Evolutionary conservation across 1,140 invertebrate genomes (phyloP), one percentile per base, ranked within the genome.

Genomic region (Liolophura sinensis): DNA sequence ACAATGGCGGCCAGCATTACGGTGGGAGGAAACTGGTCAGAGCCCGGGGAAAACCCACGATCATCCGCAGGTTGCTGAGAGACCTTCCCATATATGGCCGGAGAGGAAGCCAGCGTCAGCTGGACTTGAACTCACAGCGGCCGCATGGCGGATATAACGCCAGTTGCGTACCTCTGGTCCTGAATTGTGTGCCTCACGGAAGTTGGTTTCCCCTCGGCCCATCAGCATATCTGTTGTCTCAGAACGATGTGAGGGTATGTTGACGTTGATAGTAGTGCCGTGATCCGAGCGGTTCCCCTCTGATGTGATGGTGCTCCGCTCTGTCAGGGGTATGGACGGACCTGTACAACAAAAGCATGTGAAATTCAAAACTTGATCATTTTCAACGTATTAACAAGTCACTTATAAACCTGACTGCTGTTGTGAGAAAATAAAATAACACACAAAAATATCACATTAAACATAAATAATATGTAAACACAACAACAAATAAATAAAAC

Each of bases 211-310:
- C 60, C 18, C n/a, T 52, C 0, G 22, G 25, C 24, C n/a, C 20
- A 27, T 59, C 60, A 3, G n/a, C 60, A 46, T 65, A 24, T 31
- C 47, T 22, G 47, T 31, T 61, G 40, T 25, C 18, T 25, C 49
- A 15, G 55, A 47, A 22, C 22, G 40, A 24, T 54, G 22, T 18
- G 75, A 75, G 1, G 73, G 69, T 18, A 78, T 27, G 59, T 77
- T 78, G 16, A 74, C 73, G 6, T 68, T 63, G 4, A 74, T 57
- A 0, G 76, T 73, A 52, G 75, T 77, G 20, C 76, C 76, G 63
- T 78, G 74, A 14, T 74, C 74, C 24, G 74, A 76, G 12, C 58
- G 71, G 9, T 25, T 31, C 46, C 57, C 71, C 22, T 67, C 69
- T 5, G 65, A 59, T 46, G 64, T 71, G 15, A 73, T 62, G 0